phyloP scores from a whole-genome alignment of 2,797 vertebrate species.

The Streptopelia turtur region DNA sequence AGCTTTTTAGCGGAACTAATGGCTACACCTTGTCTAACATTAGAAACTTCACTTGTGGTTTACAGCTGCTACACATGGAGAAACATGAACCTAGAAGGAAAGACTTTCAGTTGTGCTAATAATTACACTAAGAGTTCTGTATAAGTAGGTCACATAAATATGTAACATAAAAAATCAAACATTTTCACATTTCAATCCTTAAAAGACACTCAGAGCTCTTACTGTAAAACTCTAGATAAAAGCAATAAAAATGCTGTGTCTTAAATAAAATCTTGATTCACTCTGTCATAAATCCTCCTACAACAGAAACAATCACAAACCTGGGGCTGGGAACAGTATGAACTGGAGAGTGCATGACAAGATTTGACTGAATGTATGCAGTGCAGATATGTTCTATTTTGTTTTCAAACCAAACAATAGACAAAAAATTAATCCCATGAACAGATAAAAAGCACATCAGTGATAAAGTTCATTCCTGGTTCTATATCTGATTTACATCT shows the following conservation, averaged over 20 bases:
- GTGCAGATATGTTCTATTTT: background rate
- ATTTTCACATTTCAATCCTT: conserved; percentile 56
- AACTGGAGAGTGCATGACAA: conserved; percentile 11
- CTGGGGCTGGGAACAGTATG: conserved; percentile 15
- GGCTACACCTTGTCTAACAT: conserved; percentile 95
- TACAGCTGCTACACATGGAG: conserved; percentile 83
- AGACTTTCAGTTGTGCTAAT: conserved; percentile 57
- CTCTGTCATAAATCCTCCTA: conserved; percentile 54
- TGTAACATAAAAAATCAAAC: conserved; percentile 39
- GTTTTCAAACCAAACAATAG: background rate
- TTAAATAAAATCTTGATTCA: conserved; percentile 39
- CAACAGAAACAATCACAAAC: conserved; percentile 42
- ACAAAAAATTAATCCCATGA: background rate
- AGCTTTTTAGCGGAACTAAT: conserved; percentile 89
- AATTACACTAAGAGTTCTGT: conserved; percentile 68
- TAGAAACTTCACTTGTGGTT: conserved; percentile 87
- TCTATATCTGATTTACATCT: background rate
- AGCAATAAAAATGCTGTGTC: conserved; percentile 29
- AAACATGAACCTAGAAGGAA: conserved; percentile 74
- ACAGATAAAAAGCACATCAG: background rate
- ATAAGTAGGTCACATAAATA: conserved; percentile 66
- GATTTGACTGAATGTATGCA: conserved; percentile 1
- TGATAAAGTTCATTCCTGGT: background rate
- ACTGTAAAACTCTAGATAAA: conserved; percentile 59
- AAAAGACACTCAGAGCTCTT: conserved; percentile 42